Evolutionary conservation across 2,888 invertebrate genomes (phyloP).

Genomic region (Patella pellucida): DNA sequence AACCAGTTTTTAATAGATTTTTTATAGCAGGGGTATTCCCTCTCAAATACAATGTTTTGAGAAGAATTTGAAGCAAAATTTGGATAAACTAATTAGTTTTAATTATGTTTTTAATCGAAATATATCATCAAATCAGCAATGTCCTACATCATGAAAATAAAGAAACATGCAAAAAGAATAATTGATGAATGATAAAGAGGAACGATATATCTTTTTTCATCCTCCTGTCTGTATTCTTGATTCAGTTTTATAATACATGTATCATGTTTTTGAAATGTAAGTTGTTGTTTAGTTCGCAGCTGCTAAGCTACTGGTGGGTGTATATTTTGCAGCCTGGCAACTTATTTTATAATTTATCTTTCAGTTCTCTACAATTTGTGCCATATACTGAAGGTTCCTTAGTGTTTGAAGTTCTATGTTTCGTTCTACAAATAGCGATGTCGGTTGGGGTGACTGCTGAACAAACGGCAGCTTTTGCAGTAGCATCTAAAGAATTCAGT

Average conservation of each 20-base stretch:
- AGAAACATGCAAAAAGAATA: too few relatives aligned
- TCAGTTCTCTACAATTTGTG: conserved; percentile 12
- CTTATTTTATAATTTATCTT: not conserved
- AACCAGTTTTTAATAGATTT: too few relatives aligned
- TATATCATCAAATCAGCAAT: too few relatives aligned
- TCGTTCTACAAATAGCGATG: conserved; percentile 20
- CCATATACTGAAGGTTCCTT: not conserved
- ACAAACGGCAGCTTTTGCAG: conserved; percentile 17
- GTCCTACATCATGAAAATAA: too few relatives aligned
- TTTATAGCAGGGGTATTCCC: too few relatives aligned
- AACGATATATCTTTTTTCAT: too few relatives aligned
- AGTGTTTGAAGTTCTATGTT: conserved; percentile 16
- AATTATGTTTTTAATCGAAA: too few relatives aligned
- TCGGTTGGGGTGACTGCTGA: conserved; percentile 20
- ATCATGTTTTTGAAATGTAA: not conserved
- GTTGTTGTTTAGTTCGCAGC: not conserved
- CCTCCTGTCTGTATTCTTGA: not conserved
- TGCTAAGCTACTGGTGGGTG: not conserved
- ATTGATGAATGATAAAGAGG: too few relatives aligned
- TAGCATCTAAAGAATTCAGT: conserved; percentile 18
- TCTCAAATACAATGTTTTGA: too few relatives aligned
- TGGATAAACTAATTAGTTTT: too few relatives aligned
- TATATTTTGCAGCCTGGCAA: not conserved
- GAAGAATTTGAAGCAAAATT: too few relatives aligned
- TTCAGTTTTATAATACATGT: not conserved